phyloP scores from a whole-genome alignment of 2,888 invertebrate genomes.

The Hirtodrosophila alboralis region DNA sequence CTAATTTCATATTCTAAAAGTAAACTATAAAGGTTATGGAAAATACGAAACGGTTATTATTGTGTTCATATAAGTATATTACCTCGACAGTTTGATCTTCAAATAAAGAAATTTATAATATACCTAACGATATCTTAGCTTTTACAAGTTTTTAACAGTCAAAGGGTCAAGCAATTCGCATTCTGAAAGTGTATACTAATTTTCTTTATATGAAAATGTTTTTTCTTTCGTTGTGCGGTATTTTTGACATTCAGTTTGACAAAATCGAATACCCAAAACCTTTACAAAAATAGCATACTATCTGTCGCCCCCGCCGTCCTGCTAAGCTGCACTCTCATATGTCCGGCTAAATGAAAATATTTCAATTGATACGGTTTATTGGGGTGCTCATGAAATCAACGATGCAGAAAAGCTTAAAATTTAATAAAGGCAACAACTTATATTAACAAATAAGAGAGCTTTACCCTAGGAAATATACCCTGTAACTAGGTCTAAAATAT shows the following conservation, averaged over 20 bases:
- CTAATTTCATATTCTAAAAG: no score
- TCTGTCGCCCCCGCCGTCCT: slow-evolving; percentile 23
- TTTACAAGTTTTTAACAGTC: no score
- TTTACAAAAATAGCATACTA: slow-evolving; percentile 5
- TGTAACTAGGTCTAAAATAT: no score
- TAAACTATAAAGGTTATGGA: no score
- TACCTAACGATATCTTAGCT: no score
- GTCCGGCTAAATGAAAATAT: slow-evolving; percentile 34
- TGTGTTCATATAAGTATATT: no score
- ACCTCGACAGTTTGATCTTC: no score
- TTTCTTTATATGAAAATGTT: slow-evolving; percentile 1
- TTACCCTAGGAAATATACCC: no score
- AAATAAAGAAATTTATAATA: no score
- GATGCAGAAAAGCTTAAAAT: slow-evolving; percentile 67
- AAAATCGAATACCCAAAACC: slow-evolving; percentile 24
- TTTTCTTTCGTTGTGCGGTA: neutral
- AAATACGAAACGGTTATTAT: no score
- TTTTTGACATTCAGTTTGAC: slow-evolving; percentile 21
- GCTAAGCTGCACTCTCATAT: slow-evolving; percentile 16
- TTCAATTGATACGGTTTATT: slow-evolving; percentile 78
- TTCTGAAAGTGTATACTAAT: slow-evolving; percentile 21
- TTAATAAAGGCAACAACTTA: slow-evolving; percentile 65
- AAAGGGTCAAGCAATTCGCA: no score
- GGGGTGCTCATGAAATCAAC: slow-evolving; percentile 62
- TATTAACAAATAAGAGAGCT: slow-evolving; percentile 14